These are phyloP conservation scores for Corythoichthys intestinalis DNA, from an alignment of 2,113 vertebrate species.

Conservation along the genomic window DNA sequence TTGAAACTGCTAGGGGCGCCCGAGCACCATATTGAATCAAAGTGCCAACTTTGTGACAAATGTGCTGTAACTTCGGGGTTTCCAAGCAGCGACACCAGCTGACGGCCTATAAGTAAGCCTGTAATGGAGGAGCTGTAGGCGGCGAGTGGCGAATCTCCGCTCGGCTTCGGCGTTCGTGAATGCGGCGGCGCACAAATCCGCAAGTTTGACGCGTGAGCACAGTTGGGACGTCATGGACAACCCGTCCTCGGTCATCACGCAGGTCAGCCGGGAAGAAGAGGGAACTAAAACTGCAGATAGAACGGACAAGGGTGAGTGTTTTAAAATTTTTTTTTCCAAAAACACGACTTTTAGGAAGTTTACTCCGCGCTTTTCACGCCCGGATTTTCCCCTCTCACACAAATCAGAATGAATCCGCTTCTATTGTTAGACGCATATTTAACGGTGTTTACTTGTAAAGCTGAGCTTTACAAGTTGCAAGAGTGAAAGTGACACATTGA, in stretches of 20 bases:
- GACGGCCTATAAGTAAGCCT: background rate
- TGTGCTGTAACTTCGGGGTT: conserved; percentile 22
- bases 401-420: background rate
- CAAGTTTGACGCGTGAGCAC: conserved; percentile 54
- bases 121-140: conserved; percentile 29
- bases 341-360: background rate
- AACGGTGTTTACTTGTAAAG: background rate
- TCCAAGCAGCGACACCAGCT: background rate
- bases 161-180: conserved; percentile 23
- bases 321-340: background rate
- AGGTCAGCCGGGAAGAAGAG: conserved; percentile 78
- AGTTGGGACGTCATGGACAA: conserved; percentile 71
- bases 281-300: conserved; percentile 46
- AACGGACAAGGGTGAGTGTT: conserved; percentile 67
- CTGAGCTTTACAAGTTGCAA: background rate
- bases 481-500: conserved; percentile 1
- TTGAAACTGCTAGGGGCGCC: conserved; percentile 73
- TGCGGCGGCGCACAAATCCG: conserved; percentile 33
- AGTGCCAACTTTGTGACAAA: conserved; percentile 59
- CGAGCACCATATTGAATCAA: conserved; percentile 79
- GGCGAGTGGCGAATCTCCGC: conserved; percentile 23
- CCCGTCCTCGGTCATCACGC: conserved; percentile 76
- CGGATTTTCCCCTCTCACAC: background rate
- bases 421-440: background rate
- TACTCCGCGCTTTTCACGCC: background rate